Evolutionary conservation across 2,888 invertebrate genomes (phyloP), one percentile per base, ranked within the genome.

Genomic region (Ypsolopha scabrella): DNA sequence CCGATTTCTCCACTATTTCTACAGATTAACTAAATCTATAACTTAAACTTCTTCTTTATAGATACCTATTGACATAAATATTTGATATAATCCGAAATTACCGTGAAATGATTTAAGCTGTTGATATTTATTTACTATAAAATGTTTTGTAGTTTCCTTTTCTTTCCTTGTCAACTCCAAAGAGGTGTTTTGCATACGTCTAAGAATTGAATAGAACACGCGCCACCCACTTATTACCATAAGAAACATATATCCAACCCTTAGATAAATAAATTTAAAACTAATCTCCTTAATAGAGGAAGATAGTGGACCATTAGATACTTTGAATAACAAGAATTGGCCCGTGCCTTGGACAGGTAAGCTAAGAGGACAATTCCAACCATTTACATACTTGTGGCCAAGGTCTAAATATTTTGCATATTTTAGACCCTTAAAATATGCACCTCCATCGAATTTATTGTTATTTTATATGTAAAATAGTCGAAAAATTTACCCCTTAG

Each of bases 251-350:
- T 41, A 24, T 41, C 14, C 48, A 41, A 10, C 50, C 50, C 41
- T 50, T 43, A 49, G 49, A 49, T 41, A 49, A 49, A 49, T 41
- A 41, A 49, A 11, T 49, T 33, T 49, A 24, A 41, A 38, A 37
- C 47, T 36, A 41, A 33, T 41, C 49, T 41, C 7, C 58, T 57
- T 62, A 61, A 61, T 59, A 53, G 57, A 53, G 55, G 56, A 52
- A 57, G 58, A 58, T 61, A 58, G 60, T 55, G 56, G 57, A 62
- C 58, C 58, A 55, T 57, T 45, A 24, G 39, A 51, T 55, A 52
- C 54, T 61, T 61, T 61, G 58, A 60, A 60, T 63, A 58, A 49
- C 49, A 24, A 33, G 48, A 48, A 48, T 49, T 41, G 49, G 49
- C 49, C 34, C 49, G 49, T 49, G 49, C 49, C 11, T 8, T 47